Base-by-base conservation (phyloP, 2,888 invertebrate species). In the Calliopum simillimum region DNA sequence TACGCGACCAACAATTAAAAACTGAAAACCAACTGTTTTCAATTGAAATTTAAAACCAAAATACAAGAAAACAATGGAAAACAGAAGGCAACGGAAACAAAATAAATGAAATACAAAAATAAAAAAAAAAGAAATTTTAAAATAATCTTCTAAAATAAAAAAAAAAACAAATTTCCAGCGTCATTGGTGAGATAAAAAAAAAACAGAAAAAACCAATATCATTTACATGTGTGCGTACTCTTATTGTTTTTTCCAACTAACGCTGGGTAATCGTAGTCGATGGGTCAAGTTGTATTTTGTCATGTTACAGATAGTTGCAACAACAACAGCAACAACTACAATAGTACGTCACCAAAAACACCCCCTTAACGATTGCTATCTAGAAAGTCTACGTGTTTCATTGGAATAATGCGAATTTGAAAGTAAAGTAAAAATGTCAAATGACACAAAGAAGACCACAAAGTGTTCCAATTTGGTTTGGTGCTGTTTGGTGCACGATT, bases 151-250 rank as follows among this genome's bases (percentile, higher is more conserved):
- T 23, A 68, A 21, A 66, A 46, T 51, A 41, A n/a, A 43, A 33
- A 58, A 19, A 51, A 14, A 69, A 69, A 2, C 21, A 47, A 51
- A 46, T 70, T 70, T 73, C 71, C 70, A 70, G 43, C 58, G 66
- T 62, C 56, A 70, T 71, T 71, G 73, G 71, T 71, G 55, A 70
- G n/a, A n/a, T n/a, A n/a, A n/a, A 16, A 65, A 51, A 56, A 53
- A 14, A 14, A 25, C 13, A 56, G 14, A 12, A n/a, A 33, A 14
- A 58, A 46, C 55, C 53, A 43, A 64, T 41, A 21, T 33, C 53
- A 14, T 53, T 41, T 51, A 43, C 51, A 23, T 51, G 16, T 19
- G 44, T 41, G 44, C 19, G 4, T 33, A 33, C 33, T 2, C 33
- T 4, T 33, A 33, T 4, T 33, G 33, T 33, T 33, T 41, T 58